Evolutionary conservation across 2,797 vertebrate genomes (phyloP), one percentile per base, ranked within the genome.

Genomic region (Myotis myotis): DNA sequence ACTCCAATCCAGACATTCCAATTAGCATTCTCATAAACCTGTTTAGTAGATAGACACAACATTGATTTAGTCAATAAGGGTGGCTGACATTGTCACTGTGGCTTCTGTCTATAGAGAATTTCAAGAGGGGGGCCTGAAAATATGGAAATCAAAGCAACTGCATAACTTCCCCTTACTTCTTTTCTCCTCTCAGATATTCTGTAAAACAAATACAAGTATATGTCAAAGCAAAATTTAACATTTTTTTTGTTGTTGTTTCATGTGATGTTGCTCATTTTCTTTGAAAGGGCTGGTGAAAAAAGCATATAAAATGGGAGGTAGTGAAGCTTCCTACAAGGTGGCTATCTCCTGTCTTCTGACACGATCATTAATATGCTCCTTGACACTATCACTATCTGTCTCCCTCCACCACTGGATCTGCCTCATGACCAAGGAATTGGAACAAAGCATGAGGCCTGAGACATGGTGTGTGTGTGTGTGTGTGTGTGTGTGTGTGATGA

Each of bases 291-390:
- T 83, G 23, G 47, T 36, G 49, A 38, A 87, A 30, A 96, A 95
- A n/a, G 49, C 81, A 81, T 89, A 47, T 95, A 92, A 96, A 93
- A 60, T 5, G 0, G 76, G 64, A 57, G 30, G 57, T 93, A 84
- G 25, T 36, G n/a, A 94, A 84, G 33, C 36, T 93, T 78, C 96
- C 93, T 81, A 76, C 76, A 94, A 53, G 80, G 87, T 93, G 81
- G 44, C 87, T 96, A 70, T 96, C 95, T 96, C 95, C 90, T 96
- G 96, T 51, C 92, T 91, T 95, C 87, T 57, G 92, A 97, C 90
- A 92, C 11, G 11, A 30, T 22, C 28, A 4, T 36, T 74, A 55
- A 79, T 53, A 68, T 57, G 83, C 36, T 84, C 38, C 51, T 88
- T 66, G 49, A 60, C 60, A 89, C 4, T 75, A 70, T 90, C 41